Conservation (phyloP, 2,113 vertebrate genomes). For the Leucopternis melanops region DNA sequence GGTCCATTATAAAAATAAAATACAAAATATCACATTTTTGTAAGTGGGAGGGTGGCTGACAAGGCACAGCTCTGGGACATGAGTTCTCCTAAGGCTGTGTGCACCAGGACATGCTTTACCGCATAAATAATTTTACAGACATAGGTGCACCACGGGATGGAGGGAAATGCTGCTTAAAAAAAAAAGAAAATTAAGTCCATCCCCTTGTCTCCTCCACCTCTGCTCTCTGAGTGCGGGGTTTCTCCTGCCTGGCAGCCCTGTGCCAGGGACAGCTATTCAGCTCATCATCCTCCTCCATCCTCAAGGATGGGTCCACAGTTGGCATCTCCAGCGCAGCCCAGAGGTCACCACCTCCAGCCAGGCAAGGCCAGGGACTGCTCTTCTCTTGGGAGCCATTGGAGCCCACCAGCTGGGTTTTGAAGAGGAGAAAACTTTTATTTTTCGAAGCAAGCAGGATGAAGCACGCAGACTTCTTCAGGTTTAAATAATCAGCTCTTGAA, state of each 20-base stretch:
- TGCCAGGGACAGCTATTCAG: neutral
- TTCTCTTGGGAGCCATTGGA: rapidly evolving
- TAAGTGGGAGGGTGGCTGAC: rapidly evolving
- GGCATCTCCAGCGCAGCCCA: neutral
- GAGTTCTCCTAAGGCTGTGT: neutral
- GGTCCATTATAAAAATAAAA: neutral
- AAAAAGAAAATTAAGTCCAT: neutral
- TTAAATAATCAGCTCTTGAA: neutral
- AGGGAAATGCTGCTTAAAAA: neutral
- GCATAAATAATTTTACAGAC: neutral
- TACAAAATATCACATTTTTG: neutral
- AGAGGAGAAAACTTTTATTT: neutral
- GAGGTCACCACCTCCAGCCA: neutral
- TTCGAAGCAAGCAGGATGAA: neutral
- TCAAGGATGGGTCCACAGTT: neutral
- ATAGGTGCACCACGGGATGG: neutral
- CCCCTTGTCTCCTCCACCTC: rapidly evolving
- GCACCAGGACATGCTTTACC: neutral
- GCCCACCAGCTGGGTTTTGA: neutral
- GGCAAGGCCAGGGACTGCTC: neutral
- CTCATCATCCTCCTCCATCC: neutral
- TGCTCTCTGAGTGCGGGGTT: neutral
- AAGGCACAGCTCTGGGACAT: neutral
- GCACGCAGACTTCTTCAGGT: neutral
- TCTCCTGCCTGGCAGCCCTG: neutral